A percentile compares a stretch with the other conserved stretches of the same genome.
Evolutionary conservation across 1,140 invertebrate genomes (phyloP).

Genomic region (Drosophila sechellia): DNA sequence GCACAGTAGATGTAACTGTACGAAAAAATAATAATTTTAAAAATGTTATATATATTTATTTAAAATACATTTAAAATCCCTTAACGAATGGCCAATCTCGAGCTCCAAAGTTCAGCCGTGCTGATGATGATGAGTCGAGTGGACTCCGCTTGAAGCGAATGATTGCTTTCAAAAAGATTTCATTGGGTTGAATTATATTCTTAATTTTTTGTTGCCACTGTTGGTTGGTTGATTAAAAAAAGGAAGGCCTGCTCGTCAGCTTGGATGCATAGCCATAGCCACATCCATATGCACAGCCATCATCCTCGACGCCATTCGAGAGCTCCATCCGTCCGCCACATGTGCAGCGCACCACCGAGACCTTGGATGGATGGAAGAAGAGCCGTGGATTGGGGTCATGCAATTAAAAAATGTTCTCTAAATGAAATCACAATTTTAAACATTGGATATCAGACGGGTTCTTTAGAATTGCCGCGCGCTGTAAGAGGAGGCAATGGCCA

Average conservation of each 20-base stretch:
- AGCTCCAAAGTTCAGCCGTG: no score
- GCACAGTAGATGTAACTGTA: background rate
- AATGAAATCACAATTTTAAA: constrained; percentile 14
- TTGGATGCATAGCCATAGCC: background rate
- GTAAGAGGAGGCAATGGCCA: no score
- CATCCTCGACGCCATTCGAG: constrained; percentile 3
- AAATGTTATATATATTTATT: background rate
- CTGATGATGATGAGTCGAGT: background rate
- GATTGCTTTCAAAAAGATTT: background rate
- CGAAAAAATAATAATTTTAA: background rate
- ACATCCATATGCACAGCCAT: background rate
- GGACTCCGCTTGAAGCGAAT: background rate
- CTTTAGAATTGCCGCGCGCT: background rate
- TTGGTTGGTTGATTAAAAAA: background rate
- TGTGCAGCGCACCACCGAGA: constrained; percentile 1
- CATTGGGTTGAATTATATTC: background rate
- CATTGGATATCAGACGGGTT: constrained; percentile 1
- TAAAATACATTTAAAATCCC: background rate
- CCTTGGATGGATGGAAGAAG: constrained; percentile 2
- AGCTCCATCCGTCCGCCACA: constrained; percentile 1
- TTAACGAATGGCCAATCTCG: no score
- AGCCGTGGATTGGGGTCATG: constrained; percentile 10
- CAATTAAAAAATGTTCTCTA: constrained; percentile 18
- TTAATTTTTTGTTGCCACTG: constrained; percentile 3
- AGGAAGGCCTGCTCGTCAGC: background rate